These are phyloP conservation scores for Melikaiella ostensackeni DNA, from an alignment of 2,888 invertebrate species.

Conservation along the genomic window DNA sequence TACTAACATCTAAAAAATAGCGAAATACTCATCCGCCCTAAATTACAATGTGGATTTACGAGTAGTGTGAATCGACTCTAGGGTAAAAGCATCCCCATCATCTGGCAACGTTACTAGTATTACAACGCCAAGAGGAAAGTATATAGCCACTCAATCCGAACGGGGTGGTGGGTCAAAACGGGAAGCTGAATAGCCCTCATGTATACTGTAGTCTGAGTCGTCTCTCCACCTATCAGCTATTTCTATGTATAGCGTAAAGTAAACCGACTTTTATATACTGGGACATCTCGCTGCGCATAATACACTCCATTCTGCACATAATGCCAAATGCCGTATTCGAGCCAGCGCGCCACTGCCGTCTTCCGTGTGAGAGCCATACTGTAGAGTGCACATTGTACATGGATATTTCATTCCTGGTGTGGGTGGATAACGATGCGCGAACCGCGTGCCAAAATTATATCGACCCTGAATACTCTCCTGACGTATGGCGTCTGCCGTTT, in stretches of 20 bases:
- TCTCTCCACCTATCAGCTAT: slow-evolving; percentile 52
- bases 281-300: slow-evolving; percentile 64
- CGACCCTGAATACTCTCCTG: slow-evolving; percentile 67
- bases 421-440: slow-evolving; percentile 60
- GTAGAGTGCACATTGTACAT: not conserved
- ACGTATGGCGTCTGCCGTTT: slow-evolving; percentile 64
- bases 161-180: slow-evolving; percentile 47
- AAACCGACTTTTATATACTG: slow-evolving; percentile 72
- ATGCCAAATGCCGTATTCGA: slow-evolving; percentile 61
- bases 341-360: slow-evolving; percentile 55
- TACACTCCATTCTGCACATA: slow-evolving; percentile 65
- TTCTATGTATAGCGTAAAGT: slow-evolving; percentile 67
- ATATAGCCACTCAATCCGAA: slow-evolving; percentile 52
- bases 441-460: slow-evolving; percentile 73
- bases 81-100: slow-evolving; percentile 20
- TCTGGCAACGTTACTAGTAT: slow-evolving; percentile 38
- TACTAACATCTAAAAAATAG: slow-evolving; percentile 21
- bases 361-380: slow-evolving; percentile 2
- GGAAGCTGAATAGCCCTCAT: slow-evolving; percentile 61
- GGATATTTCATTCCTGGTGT: slow-evolving; percentile 21
- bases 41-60: slow-evolving; percentile 23
- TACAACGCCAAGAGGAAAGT: slow-evolving; percentile 51
- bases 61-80: slow-evolving; percentile 29
- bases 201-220: slow-evolving; percentile 47
- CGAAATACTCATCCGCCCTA: slow-evolving; percentile 28